Base-by-base conservation (phyloP, 2,888 invertebrate species). In the Pyrochroa serraticornis region DNA sequence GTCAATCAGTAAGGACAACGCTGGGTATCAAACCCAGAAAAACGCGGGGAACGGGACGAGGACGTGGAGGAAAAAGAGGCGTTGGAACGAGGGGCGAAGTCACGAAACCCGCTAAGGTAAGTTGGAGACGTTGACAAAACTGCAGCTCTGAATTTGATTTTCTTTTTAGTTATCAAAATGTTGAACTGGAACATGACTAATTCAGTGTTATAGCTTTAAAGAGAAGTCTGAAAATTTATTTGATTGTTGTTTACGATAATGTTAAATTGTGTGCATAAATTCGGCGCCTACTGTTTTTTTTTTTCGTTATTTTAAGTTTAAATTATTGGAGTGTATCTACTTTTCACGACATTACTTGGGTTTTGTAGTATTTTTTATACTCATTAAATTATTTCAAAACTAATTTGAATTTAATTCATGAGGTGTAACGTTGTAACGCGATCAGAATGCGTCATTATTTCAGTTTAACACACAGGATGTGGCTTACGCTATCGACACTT, bases 21-120 rank as follows among this genome's bases (percentile, higher is more conserved):
- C 64, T 79, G 55, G 79, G 78, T 10, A 76, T 79, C 32, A 78
- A 77, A 58, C 77, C 79, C 2, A 73, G 78, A 47, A 79, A 78
- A 53, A 75, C 79, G 1, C 68, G 79, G 36, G 77, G 76, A 31
- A 61, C 72, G 12, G 74, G 75, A 8, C 60, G 73, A 12, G 74
- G 76, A 14, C 68, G 77, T 36, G 71, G 76, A n/a, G 62, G 76
- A 61, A 69, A 75, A 60, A 65, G 73, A 54, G 71, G 73, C 38
- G 41, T 45, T 47, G 52, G 60, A 2, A 49, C 52, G 2, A 41
- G 61, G 38, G 35, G 33, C 6, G 22, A 22, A 22, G 22, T 22
- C 3, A 5, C 22, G 3, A 22, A 62, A 39, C 59, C 67, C 1
- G 67, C 65, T 33, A 68, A 69, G 72, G 73, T 73, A 59, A 71